Conservation (phyloP, 2,888 invertebrate species). For the Cyaniris semiargus region DNA sequence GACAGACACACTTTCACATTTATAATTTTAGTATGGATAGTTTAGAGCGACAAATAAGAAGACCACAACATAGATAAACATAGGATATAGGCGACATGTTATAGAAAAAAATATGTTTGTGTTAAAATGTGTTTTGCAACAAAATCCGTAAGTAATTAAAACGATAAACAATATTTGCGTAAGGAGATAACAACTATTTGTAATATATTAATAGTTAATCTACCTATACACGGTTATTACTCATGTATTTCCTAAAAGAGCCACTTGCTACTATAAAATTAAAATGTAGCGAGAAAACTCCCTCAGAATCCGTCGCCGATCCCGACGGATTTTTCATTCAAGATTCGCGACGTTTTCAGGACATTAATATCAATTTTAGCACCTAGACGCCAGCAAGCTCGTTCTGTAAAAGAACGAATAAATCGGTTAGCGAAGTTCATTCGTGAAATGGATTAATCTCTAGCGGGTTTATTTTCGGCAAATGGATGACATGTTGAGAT, state of each 20-base stretch:
- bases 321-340: neutral
- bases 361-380: conserved; percentile 15
- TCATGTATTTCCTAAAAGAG: neutral
- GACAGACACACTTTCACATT: too few relatives aligned
- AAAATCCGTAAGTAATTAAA: too few relatives aligned
- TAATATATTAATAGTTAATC: too few relatives aligned
- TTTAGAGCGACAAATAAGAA: too few relatives aligned
- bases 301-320: neutral
- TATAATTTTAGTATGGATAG: too few relatives aligned
- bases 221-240: too few relatives aligned
- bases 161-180: too few relatives aligned
- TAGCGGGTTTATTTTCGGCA: neutral
- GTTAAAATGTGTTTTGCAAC: too few relatives aligned
- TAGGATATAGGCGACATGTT: too few relatives aligned
- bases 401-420: neutral
- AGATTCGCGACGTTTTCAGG: neutral
- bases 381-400: neutral
- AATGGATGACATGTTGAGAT: neutral
- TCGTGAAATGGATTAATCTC: neutral
- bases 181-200: too few relatives aligned
- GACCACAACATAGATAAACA: too few relatives aligned
- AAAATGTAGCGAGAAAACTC: neutral
- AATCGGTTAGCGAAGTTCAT: neutral
- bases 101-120: too few relatives aligned
- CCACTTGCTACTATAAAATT: neutral